These are phyloP conservation scores for Lerema accius DNA, from an alignment of 1,140 invertebrate genomes.

Conservation along the genomic window DNA sequence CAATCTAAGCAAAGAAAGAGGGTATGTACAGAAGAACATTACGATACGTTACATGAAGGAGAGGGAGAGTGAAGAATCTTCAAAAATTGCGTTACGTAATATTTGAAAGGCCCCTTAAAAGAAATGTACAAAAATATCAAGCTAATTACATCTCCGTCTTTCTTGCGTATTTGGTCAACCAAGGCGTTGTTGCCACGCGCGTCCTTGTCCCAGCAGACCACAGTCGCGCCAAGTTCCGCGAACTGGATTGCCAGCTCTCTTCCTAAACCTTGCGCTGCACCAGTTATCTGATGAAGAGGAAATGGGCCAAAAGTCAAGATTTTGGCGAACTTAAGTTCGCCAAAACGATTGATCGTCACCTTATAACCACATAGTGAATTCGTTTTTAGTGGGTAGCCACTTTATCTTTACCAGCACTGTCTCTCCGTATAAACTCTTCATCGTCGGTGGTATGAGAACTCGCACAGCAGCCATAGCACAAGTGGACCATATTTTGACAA, in stretches of 20 bases:
- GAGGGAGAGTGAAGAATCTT: no score
- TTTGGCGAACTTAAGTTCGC: no score
- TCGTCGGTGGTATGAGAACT: conserved; percentile 57
- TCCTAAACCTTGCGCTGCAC: conserved; percentile 92
- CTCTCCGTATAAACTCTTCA: conserved; percentile 71
- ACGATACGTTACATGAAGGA: no score
- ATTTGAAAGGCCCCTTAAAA: no score
- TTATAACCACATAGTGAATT: no score
- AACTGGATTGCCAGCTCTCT: conserved; percentile 88
- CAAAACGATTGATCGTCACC: no score
- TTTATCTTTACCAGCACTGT: conserved; percentile 59
- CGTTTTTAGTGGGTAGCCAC: conserved; percentile 1
- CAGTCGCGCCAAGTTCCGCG: conserved; percentile 86
- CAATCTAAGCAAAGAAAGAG: no score
- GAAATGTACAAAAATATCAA: no score
- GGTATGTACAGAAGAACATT: no score
- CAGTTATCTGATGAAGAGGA: conserved; percentile 87
- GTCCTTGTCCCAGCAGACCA: conserved; percentile 92
- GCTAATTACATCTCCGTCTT: conserved; percentile 73
- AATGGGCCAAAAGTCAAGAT: no score
- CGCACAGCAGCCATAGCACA: conserved; percentile 52
- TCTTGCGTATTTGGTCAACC: conserved; percentile 80
- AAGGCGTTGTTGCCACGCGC: conserved; percentile 83
- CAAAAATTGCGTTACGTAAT: no score
- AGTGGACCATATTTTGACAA: conserved; percentile 63